Conservation (phyloP, 2,888 invertebrate genomes). For the Rosalia funebris region DNA sequence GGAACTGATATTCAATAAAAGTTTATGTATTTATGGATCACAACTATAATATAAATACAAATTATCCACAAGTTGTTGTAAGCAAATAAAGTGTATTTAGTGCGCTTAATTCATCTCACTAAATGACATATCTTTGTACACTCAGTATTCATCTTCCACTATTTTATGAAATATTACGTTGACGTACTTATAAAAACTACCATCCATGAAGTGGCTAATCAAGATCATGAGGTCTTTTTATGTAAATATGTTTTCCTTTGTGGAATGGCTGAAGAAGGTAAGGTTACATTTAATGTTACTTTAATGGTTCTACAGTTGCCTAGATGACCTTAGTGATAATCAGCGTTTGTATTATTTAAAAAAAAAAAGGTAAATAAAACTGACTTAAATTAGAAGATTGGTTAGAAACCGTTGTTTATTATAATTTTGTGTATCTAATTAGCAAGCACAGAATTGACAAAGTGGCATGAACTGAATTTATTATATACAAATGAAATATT, state of each 20-base stretch:
- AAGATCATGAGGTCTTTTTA: background rate
- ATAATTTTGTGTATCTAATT: background rate
- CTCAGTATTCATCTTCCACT: too few species aligned
- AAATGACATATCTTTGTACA: too few species aligned
- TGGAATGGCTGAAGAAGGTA: constrained; percentile 13
- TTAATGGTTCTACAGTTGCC: constrained; percentile 4
- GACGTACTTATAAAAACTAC: background rate
- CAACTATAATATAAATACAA: too few species aligned
- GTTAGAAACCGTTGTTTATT: too few species aligned
- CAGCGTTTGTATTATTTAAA: background rate
- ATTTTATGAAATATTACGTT: too few species aligned
- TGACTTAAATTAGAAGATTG: constrained; percentile 1
- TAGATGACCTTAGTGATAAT: constrained; percentile 19
- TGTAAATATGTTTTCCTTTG: background rate
- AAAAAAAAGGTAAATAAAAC: constrained; percentile 4
- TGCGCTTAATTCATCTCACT: too few species aligned
- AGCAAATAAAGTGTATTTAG: too few species aligned
- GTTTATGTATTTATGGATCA: too few species aligned
- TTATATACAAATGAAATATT: background rate
- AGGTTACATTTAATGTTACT: constrained; percentile 25
- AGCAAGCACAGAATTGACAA: too few species aligned
- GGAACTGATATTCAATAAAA: too few species aligned
- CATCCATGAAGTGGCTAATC: background rate
- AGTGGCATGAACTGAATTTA: too few species aligned
- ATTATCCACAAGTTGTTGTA: too few species aligned